Evolutionary conservation across 2,113 vertebrate genomes (phyloP), one percentile per base, ranked within the genome.

Genomic region (Dissostichus mawsoni): DNA sequence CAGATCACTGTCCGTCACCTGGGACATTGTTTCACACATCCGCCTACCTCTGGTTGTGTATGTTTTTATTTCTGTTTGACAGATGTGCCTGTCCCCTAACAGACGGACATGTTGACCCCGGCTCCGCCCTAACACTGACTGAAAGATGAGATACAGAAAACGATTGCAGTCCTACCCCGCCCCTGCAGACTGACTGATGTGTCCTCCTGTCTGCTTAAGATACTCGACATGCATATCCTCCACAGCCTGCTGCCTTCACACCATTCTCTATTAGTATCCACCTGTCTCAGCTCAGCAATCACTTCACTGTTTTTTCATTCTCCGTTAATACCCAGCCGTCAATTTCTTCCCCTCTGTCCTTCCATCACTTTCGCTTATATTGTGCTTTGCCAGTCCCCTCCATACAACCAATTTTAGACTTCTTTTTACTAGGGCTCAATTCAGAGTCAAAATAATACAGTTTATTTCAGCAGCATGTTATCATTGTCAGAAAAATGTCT

Each of bases 171-270:
- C 53, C 45, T 58, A 50, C 66, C 36, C 66, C 62, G 20, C 70
- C 86, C 82, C 53, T 66, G 50, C 12, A 79, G 48, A 67, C 56
- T 69, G 80, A 83, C 84, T 68, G 50, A 68, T 53, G 48, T 48
- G 67, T 87, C 80, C 57, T 71, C 73, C 70, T 74, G 77, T 82
- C 88, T 83, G 76, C 67, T 79, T 67, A 67, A 79, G 71, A 87
- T 52, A 83, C 77, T 76, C 61, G 14, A 80, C 76, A 81, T 63
- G 75, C 80, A 79, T 66, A 81, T 84, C 64, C 55, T 79, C 44
- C 50, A 70, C 66, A 80, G 79, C 69, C 75, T 63, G 74, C 80
- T 80, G 88, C 82, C 69, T 77, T 70, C 59, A 25, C 80, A 72
- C 51, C 61, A 36, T 59, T 66, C 65, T 64, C 48, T 75, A 72